A percentile compares a stretch with the other conserved stretches of the same genome.
These are phyloP conservation scores for Drosophila recens DNA, from an alignment of 2,888 invertebrate genomes.

Conservation along the genomic window DNA sequence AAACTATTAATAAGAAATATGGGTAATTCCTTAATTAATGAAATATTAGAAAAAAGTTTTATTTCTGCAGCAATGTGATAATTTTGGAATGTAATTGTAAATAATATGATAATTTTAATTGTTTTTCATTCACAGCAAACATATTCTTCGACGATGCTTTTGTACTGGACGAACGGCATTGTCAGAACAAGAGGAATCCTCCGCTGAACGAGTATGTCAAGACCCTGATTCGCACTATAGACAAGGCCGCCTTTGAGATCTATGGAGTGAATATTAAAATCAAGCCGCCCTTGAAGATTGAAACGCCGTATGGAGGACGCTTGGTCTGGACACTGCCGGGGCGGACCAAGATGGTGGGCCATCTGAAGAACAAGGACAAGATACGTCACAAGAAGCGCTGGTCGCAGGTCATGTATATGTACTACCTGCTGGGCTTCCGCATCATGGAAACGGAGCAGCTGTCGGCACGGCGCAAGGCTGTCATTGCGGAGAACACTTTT, in stretches of 20 bases:
- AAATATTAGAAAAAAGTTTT: too few species aligned
- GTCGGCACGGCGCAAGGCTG: constrained; percentile 86
- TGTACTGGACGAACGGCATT: constrained; percentile 86
- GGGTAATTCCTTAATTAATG: too few species aligned
- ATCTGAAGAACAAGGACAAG: constrained; percentile 95
- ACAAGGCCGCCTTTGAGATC: constrained; percentile 91
- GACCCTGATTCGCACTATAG: constrained; percentile 89
- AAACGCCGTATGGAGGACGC: constrained; percentile 94
- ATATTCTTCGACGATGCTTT: constrained; percentile 96
- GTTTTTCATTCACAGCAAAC: constrained; percentile 83
- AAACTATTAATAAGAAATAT: too few species aligned
- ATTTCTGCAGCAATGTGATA: too few species aligned
- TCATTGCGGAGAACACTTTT: constrained; percentile 92
- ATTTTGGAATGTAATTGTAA: too few species aligned
- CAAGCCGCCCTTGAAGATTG: constrained; percentile 90
- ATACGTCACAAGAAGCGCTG: constrained; percentile 96
- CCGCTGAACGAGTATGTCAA: constrained; percentile 93
- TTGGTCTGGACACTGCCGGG: constrained; percentile 94
- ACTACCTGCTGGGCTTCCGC: constrained; percentile 93
- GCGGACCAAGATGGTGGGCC: constrained; percentile 92
- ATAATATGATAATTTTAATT: too few species aligned
- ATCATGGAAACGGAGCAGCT: constrained; percentile 88
- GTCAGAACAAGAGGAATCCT: constrained; percentile 87
- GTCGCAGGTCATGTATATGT: constrained; percentile 99
- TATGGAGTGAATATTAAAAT: constrained; percentile 88